Evolutionary conservation across 2,113 vertebrate genomes (phyloP).

Genomic region (Poeciliopsis occidentalis): DNA sequence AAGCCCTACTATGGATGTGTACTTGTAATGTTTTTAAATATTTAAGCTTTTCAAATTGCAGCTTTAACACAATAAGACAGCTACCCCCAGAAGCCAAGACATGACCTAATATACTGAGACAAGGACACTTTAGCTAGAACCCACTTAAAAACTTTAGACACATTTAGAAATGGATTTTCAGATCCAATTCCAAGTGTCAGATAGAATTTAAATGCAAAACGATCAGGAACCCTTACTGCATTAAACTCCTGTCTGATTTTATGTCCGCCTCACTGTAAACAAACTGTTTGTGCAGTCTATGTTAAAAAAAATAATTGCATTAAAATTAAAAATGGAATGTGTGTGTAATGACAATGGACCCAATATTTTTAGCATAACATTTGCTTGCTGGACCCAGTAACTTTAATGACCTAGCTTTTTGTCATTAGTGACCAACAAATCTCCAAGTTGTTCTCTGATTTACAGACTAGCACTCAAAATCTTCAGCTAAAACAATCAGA

Average conservation of each 20-base stretch:
- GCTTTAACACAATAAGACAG: background rate
- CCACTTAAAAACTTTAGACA: background rate
- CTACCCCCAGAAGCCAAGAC: background rate
- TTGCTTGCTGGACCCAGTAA: background rate
- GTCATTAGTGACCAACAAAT: background rate
- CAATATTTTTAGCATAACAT: background rate
- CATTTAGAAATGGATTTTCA: background rate
- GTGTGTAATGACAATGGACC: background rate
- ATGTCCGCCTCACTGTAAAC: background rate
- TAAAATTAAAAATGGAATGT: background rate
- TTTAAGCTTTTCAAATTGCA: constrained; percentile 13
- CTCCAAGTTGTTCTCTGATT: background rate
- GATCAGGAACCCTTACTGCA: background rate
- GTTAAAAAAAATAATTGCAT: background rate
- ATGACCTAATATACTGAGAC: background rate
- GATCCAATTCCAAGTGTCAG: background rate
- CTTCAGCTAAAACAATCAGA: background rate
- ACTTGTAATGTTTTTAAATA: constrained; percentile 5
- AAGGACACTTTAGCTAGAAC: background rate
- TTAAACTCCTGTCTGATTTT: background rate
- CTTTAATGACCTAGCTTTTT: background rate
- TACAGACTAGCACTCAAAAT: background rate
- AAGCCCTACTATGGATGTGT: constrained; percentile 14
- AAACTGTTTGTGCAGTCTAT: background rate
- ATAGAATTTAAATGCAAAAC: background rate